Evolutionary conservation across 2,113 vertebrate species (phyloP).

Genomic region (Psittacula cyanocephala): DNA sequence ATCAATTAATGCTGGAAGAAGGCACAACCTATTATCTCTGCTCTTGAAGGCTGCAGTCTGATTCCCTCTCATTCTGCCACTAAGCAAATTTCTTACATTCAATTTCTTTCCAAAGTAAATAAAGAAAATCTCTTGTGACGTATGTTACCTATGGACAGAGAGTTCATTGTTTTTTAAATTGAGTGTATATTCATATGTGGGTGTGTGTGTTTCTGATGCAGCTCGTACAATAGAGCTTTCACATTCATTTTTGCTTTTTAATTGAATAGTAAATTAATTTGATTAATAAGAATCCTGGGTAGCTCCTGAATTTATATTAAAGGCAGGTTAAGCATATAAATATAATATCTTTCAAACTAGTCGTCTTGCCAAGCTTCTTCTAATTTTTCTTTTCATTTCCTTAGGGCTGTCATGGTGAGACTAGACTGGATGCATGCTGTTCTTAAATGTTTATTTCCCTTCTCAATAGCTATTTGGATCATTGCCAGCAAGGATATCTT

Average conservation of each 20-base stretch:
- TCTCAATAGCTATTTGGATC: neutral
- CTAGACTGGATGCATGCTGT: neutral
- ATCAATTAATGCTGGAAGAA: neutral
- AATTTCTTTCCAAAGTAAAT: constrained; percentile 15
- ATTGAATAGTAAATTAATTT: constrained; percentile 59
- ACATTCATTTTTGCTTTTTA: constrained; percentile 50
- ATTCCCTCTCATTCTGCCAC: neutral
- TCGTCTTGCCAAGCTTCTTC: neutral
- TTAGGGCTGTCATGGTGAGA: neutral
- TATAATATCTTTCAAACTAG: neutral
- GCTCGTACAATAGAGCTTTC: constrained; percentile 11
- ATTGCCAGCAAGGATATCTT: neutral
- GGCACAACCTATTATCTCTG: neutral
- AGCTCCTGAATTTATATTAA: neutral
- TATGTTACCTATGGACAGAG: neutral
- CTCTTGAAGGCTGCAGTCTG: neutral
- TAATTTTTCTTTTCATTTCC: neutral
- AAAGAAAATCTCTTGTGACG: neutral
- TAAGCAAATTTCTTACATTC: neutral
- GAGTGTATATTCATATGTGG: neutral
- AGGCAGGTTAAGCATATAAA: neutral
- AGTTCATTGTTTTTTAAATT: constrained; percentile 1
- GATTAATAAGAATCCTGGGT: constrained; percentile 29
- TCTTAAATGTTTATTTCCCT: neutral
- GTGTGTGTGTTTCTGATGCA: neutral